A percentile compares a stretch with the other conserved stretches of the same genome.
These are phyloP conservation scores for Phalacrocorax aristotelis DNA, from an alignment of 2,113 vertebrate species.

Conservation along the genomic window DNA sequence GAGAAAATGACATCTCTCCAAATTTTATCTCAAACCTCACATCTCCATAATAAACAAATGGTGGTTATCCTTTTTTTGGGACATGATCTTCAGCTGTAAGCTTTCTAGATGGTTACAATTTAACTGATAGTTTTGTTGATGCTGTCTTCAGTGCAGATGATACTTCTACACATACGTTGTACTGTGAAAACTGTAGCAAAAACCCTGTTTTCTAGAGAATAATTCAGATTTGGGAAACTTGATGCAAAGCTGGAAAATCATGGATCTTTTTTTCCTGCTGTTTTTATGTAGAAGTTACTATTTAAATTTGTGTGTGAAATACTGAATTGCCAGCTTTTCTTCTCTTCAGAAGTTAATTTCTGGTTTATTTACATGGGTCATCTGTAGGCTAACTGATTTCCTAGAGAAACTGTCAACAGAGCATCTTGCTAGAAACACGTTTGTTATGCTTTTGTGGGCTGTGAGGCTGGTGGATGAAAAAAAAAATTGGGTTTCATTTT, in stretches of 20 bases:
- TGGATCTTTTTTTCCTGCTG: background rate
- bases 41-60: background rate
- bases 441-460: background rate
- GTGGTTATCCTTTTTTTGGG: background rate
- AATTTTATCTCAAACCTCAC: background rate
- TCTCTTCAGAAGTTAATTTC: background rate
- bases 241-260: background rate
- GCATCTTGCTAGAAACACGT: background rate
- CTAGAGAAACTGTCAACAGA: background rate
- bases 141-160: background rate
- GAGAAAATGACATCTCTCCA: background rate
- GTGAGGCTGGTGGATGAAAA: background rate
- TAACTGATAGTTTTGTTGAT: background rate
- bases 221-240: background rate
- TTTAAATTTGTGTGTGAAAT: background rate
- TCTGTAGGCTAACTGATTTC: conserved; percentile 17
- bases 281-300: background rate
- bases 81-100: background rate
- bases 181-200: background rate
- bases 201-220: background rate
- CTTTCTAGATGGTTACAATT: background rate
- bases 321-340: background rate
- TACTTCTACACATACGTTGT: background rate
- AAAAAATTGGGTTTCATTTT: background rate
- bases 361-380: background rate